A percentile compares a stretch with the other conserved stretches of the same genome.
phyloP scores from a whole-genome alignment of 2,888 invertebrate genomes.

The Sceliomorpha sp. region DNA sequence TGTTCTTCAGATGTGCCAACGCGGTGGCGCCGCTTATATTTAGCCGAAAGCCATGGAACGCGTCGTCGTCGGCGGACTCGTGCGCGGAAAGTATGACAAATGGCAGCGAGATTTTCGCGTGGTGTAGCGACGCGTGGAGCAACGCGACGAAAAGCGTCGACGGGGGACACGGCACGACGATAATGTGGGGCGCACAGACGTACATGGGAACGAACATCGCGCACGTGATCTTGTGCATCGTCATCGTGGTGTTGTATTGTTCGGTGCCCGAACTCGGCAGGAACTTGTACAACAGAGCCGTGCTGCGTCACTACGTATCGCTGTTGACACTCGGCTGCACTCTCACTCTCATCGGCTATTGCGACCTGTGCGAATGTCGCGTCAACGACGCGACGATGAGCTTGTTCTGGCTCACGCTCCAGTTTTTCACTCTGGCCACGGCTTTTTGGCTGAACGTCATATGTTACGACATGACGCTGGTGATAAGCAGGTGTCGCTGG shows the following conservation, averaged over 20 bases:
- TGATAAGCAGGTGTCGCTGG: constrained; percentile 66
- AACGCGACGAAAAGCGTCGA: constrained; percentile 25
- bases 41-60: constrained; percentile 19
- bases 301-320: constrained; percentile 65
- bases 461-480: constrained; percentile 68
- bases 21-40: constrained; percentile 8
- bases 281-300: constrained; percentile 65
- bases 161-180: constrained; percentile 51
- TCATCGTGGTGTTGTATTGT: constrained; percentile 64
- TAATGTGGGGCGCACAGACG: constrained; percentile 68
- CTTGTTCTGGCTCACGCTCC: constrained; percentile 61
- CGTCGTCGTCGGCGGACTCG: constrained; percentile 35
- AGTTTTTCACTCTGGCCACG: constrained; percentile 67
- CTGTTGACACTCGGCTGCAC: constrained; percentile 61
- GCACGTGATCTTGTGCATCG: constrained; percentile 64
- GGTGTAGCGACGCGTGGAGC: constrained; percentile 47
- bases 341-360: constrained; percentile 59
- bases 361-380: constrained; percentile 55
- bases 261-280: constrained; percentile 62
- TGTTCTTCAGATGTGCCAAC: constrained; percentile 21
- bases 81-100: constrained; percentile 59
- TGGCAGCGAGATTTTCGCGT: constrained; percentile 58
- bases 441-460: constrained; percentile 69
- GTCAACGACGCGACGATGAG: constrained; percentile 49
- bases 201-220: constrained; percentile 67